Evolutionary conservation across 1,140 invertebrate genomes (phyloP).

Genomic region (Drosophila sturtevanti): DNA sequence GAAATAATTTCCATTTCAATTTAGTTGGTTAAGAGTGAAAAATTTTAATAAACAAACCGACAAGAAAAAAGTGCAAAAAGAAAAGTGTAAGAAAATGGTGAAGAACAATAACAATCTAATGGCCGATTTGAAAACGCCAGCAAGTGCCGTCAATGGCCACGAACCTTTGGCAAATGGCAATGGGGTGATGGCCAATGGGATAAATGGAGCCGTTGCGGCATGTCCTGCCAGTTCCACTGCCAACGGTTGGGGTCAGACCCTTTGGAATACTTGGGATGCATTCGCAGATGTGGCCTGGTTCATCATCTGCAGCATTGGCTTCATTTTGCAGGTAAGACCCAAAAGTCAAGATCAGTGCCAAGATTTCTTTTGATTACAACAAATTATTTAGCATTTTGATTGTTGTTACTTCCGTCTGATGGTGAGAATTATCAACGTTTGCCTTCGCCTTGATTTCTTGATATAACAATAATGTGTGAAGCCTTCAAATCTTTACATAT

Average conservation of each 20-base stretch:
- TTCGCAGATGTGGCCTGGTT: slow-evolving; percentile 86
- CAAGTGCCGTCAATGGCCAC: slow-evolving; percentile 16
- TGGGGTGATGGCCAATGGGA: slow-evolving; percentile 28
- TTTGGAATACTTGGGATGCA: slow-evolving; percentile 82
- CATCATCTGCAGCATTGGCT: slow-evolving; percentile 84
- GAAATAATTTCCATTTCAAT: slow-evolving; percentile 37
- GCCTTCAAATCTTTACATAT: slow-evolving; percentile 27
- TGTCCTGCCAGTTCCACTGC: background rate
- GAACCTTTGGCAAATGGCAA: slow-evolving; percentile 56
- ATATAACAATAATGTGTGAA: slow-evolving; percentile 62
- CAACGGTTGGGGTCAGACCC: slow-evolving; percentile 37
- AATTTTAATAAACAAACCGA: slow-evolving; percentile 22
- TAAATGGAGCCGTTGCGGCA: background rate
- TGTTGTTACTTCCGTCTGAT: background rate
- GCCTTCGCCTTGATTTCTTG: slow-evolving; percentile 36
- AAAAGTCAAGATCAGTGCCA: background rate
- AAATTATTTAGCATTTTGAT: background rate
- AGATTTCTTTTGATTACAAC: slow-evolving; percentile 3
- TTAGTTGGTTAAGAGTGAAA: slow-evolving; percentile 24
- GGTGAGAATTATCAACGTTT: slow-evolving; percentile 41
- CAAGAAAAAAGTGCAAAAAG: slow-evolving; percentile 24
- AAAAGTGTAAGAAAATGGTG: slow-evolving; percentile 45
- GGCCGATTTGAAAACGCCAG: slow-evolving; percentile 17
- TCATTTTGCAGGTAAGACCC: slow-evolving; percentile 81
- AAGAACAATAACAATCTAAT: slow-evolving; percentile 67